A percentile compares a stretch with the other conserved stretches of the same genome.
These are phyloP conservation scores for Actenoides lindsayi DNA, from an alignment of 2,113 vertebrate species.

Conservation along the genomic window DNA sequence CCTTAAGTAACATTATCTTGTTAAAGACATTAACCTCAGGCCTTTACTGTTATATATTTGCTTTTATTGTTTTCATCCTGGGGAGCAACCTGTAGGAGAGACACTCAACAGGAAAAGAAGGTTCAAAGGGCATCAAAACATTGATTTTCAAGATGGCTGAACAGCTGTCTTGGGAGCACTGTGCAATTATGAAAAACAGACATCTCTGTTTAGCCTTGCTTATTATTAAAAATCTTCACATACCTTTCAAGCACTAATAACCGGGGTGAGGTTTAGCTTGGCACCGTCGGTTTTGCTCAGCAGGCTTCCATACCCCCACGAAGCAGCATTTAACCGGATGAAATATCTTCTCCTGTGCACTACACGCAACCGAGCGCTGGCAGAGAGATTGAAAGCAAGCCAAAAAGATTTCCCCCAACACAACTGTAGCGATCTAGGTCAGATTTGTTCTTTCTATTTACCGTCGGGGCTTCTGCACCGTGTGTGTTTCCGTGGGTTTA, in stretches of 20 bases:
- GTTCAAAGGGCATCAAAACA: slow-evolving; percentile 85
- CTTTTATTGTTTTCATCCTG: slow-evolving; percentile 80
- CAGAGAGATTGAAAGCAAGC: background rate
- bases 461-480: background rate
- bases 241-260: slow-evolving; percentile 62
- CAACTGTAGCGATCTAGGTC: accelerated
- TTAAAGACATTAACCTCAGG: slow-evolving; percentile 83
- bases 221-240: slow-evolving; percentile 53
- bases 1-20: slow-evolving; percentile 81
- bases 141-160: slow-evolving; percentile 83
- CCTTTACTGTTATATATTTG: slow-evolving; percentile 77
- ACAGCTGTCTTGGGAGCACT: slow-evolving; percentile 73
- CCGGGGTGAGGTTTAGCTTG: background rate
- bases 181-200: slow-evolving; percentile 79
- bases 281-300: background rate
- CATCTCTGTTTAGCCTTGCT: slow-evolving; percentile 49
- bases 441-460: background rate
- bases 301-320: background rate
- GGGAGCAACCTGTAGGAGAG: slow-evolving; percentile 77
- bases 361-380: accelerated
- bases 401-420: background rate
- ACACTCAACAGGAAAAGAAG: slow-evolving; percentile 70
- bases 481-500: background rate
- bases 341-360: background rate
- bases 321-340: background rate